Evolutionary conservation across 2,797 vertebrate genomes (phyloP).

Genomic region (Meda fulgida): DNA sequence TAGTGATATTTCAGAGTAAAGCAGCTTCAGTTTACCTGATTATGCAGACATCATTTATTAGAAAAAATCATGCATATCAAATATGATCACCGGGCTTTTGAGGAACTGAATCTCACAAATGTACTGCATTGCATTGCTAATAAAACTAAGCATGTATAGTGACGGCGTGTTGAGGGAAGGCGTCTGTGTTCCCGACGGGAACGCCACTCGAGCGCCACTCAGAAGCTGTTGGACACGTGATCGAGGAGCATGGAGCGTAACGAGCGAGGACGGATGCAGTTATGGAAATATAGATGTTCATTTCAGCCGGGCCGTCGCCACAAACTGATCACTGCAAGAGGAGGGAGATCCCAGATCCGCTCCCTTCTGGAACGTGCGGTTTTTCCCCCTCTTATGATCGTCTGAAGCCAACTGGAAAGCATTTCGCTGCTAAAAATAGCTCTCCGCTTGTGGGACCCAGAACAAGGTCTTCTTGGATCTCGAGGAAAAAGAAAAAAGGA

Average conservation of each 20-base stretch:
- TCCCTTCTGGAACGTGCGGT: constrained; percentile 63
- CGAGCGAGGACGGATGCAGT: neutral
- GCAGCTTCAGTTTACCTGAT: neutral
- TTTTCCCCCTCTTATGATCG: constrained; percentile 65
- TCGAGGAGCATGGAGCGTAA: neutral
- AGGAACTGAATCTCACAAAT: neutral
- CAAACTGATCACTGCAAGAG: constrained; percentile 32
- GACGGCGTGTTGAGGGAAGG: no score
- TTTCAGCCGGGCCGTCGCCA: constrained; percentile 17
- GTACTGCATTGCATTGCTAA: no score
- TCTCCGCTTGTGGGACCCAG: constrained; percentile 73
- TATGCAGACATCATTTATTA: neutral
- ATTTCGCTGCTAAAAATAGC: constrained; percentile 77
- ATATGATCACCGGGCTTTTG: neutral
- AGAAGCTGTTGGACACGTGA: no score
- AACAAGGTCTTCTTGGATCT: constrained; percentile 68
- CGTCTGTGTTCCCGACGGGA: no score
- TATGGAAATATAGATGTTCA: neutral
- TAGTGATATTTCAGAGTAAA: neutral
- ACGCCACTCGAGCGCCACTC: no score
- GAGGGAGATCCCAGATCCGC: constrained; percentile 52
- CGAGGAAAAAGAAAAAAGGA: constrained; percentile 48
- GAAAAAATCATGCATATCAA: neutral
- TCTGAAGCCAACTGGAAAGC: constrained; percentile 76
- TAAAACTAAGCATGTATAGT: no score